phyloP scores from a whole-genome alignment of 2,113 vertebrate genomes.

The Plecotus auritus region DNA sequence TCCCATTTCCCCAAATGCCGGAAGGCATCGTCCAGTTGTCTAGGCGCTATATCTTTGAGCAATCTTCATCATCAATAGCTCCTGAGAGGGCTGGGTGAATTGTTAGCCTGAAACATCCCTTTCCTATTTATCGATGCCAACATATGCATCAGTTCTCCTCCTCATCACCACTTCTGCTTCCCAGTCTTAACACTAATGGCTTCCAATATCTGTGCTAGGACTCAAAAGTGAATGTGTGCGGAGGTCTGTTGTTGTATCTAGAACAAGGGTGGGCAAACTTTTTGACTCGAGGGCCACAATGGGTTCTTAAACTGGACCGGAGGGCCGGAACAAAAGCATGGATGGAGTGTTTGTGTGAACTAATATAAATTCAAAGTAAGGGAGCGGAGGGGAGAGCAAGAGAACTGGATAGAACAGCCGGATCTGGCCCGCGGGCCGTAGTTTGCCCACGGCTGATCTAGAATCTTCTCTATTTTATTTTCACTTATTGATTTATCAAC shows the following conservation, averaged over 20 bases:
- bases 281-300: too few relatives aligned
- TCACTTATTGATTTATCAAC: not conserved
- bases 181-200: not conserved
- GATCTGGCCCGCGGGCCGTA: too few relatives aligned
- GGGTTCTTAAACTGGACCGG: too few relatives aligned
- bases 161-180: not conserved
- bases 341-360: too few relatives aligned
- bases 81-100: not conserved
- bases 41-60: not conserved
- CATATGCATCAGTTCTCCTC: not conserved
- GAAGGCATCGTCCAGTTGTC: conserved; percentile 14
- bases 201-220: conserved; percentile 22
- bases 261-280: too few relatives aligned
- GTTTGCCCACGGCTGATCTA: too few relatives aligned
- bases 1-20: not conserved
- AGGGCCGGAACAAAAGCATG: too few relatives aligned
- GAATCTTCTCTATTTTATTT: conserved; percentile 21
- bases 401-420: too few relatives aligned
- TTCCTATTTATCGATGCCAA: not conserved
- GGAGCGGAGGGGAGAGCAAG: too few relatives aligned
- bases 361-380: too few relatives aligned
- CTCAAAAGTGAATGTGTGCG: not conserved
- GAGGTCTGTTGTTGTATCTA: not conserved
- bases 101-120: not conserved
- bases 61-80: conserved; percentile 35